Base-by-base conservation (phyloP, 2,888 invertebrate genomes). In the Yponomeuta malinellus region DNA sequence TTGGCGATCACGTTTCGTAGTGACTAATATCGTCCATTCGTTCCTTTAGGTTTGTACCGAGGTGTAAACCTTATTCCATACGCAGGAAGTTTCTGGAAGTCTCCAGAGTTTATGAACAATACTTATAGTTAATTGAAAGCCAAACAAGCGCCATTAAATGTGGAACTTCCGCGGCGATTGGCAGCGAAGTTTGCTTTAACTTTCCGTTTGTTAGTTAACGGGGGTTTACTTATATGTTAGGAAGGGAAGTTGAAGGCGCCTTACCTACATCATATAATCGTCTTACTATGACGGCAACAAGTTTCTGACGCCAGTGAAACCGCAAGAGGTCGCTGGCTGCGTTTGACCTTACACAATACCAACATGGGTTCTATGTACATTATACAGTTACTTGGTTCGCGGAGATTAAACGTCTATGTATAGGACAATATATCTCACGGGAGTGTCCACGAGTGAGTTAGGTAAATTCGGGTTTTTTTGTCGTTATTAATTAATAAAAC, bases 131-230 rank as follows among this genome's bases (percentile, higher is more conserved):
- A 59, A 59, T 59, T 59, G 52, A 59, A 59, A 59, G 52, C 52
- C 52, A 15, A 9, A 59, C 12, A 15, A 12, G 52, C 12, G 52
- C 52, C 52, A 59, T 15, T 43, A 43, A 43, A 43, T 43, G 43
- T 43, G 43, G 43, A 43, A 43, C 43, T 43, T 43, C 43, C 43
- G 43, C 43, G 43, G 43, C 52, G 52, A 70, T 70, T 72, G 63
- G 67, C 48, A 15, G 48, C 72, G 23, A 74, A 78, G 77, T 78
- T 77, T 74, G 71, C 75, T 73, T 75, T 73, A 70, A 76, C 75
- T 77, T 75, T 72, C 76, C 74, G 77, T 76, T 79, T 76, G 77
- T 77, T 76, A 75, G 74, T 76, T 73, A 75, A 73, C 73, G 72
- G 72, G 72, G 71, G 77, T 76, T 77, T 76, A 76, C 75, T 74